A percentile compares a stretch with the other conserved stretches of the same genome.
Evolutionary conservation across 2,888 invertebrate species (phyloP).

Genomic region (Standfussiana lucernea): DNA sequence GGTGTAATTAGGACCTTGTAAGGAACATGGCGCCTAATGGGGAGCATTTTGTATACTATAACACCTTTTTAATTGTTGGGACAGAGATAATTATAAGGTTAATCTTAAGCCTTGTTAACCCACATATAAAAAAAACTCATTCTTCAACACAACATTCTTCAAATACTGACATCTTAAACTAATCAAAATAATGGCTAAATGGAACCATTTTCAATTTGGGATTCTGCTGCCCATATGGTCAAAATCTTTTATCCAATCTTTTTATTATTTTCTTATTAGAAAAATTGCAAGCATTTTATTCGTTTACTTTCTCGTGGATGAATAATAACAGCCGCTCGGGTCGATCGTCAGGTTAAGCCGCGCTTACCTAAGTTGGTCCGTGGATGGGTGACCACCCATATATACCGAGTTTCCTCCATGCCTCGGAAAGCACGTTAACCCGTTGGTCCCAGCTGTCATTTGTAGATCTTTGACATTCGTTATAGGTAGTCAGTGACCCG

Average conservation of each 20-base stretch:
- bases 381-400: no score
- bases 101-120: background rate
- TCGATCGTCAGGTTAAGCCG: no score
- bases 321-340: no score
- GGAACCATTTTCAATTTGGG: background rate
- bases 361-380: no score
- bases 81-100: no score
- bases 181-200: background rate
- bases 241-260: background rate
- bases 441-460: no score
- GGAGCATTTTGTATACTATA: constrained; percentile 1
- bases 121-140: background rate
- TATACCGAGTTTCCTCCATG: no score
- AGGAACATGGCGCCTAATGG: constrained; percentile 27
- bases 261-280: background rate
- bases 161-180: background rate
- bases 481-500: no score
- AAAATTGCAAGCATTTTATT: background rate
- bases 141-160: background rate
- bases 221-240: background rate
- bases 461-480: no score
- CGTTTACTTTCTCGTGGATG: no score
- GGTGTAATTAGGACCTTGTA: constrained; percentile 49
- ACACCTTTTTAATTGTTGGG: background rate
- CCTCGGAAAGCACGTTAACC: no score